Evolutionary conservation across 2,797 vertebrate genomes (phyloP).

Genomic region (Pangasius mekongensis): DNA sequence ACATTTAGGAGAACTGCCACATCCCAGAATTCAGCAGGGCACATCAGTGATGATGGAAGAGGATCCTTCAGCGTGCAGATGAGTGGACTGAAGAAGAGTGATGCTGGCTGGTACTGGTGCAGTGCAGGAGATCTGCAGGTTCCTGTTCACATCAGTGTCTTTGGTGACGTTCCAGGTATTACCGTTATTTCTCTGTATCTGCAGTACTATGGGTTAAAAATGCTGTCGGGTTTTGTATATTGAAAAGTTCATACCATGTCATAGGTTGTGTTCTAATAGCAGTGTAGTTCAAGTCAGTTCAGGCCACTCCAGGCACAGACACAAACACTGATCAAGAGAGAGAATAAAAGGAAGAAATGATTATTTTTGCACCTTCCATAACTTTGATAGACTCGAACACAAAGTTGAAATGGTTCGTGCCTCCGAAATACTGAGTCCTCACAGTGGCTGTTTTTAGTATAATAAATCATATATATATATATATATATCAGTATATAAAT

Average conservation of each 20-base stretch:
- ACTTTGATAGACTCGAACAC: not conserved
- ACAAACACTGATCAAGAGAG: too few relatives aligned
- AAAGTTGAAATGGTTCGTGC: not conserved
- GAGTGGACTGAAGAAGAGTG: conserved; percentile 49
- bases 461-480: too few relatives aligned
- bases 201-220: not conserved
- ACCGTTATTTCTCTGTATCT: not conserved
- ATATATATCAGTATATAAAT: too few relatives aligned
- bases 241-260: not conserved
- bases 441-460: not conserved
- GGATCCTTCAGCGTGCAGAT: conserved; percentile 43
- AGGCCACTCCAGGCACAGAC: not conserved
- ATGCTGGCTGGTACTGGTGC: conserved; percentile 49
- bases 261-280: not conserved
- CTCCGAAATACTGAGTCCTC: not conserved
- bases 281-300: not conserved
- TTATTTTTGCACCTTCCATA: not conserved
- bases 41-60: conserved; percentile 46
- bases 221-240: not conserved
- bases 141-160: conserved; percentile 32
- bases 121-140: conserved; percentile 27
- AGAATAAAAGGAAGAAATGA: not conserved
- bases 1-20: conserved; percentile 6
- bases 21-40: conserved; percentile 39
- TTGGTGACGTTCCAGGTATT: not conserved